phyloP scores from a whole-genome alignment of 2,797 vertebrate genomes.

The Cirrhinus mrigala region DNA sequence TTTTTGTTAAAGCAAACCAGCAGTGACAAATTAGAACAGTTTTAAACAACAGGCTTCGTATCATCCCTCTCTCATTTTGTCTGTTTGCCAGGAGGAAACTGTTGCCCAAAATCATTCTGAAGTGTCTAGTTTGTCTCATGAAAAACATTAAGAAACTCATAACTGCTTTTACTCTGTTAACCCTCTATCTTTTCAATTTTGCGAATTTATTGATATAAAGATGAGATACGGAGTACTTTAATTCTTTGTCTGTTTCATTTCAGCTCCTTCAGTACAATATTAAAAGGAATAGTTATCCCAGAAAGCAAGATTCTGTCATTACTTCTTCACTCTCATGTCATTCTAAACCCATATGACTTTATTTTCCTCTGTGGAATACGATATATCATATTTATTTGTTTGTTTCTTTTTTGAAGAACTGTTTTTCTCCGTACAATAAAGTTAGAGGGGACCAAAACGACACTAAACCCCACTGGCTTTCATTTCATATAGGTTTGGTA shows the following conservation, averaged over 20 bases:
- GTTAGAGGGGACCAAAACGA: neutral
- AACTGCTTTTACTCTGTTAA: constrained; percentile 48
- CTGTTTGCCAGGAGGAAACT: neutral
- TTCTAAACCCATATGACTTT: neutral
- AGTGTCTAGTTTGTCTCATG: constrained; percentile 18
- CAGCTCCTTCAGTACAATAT: neutral
- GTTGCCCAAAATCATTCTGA: neutral
- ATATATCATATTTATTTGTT: too few species aligned
- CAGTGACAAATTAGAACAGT: neutral
- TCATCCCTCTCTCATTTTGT: neutral
- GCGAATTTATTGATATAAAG: constrained; percentile 62
- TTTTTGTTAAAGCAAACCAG: constrained; percentile 14
- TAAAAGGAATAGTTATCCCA: neutral
- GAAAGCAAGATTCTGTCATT: neutral
- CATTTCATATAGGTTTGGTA: neutral
- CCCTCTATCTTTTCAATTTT: constrained; percentile 49
- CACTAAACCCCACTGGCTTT: neutral
- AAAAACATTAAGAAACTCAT: constrained; percentile 30
- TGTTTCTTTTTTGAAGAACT: too few species aligned
- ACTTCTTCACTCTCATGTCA: neutral
- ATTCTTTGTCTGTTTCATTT: constrained; percentile 38
- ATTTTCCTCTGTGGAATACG: neutral
- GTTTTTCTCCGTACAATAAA: neutral
- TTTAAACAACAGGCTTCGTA: constrained; percentile 12
- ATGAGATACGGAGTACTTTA: constrained; percentile 46